Conservation (phyloP, 2,888 invertebrate genomes). For the Nowickia ferox region DNA sequence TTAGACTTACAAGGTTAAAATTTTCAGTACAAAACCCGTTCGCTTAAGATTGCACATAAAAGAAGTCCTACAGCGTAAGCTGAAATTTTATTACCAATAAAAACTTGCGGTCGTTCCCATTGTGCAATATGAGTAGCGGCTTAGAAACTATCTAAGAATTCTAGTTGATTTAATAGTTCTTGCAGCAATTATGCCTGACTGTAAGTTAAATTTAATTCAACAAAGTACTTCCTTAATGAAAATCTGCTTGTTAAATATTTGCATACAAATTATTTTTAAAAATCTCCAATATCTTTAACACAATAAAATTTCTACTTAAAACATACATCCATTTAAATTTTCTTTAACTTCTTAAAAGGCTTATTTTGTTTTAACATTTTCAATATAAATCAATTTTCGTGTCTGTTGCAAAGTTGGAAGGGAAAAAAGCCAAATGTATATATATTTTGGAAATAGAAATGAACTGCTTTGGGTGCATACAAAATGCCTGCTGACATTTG, state of each 20-base stretch:
- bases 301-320: conserved; percentile 12
- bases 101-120: too few relatives aligned
- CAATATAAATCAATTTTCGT: conserved; percentile 74
- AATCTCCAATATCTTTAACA: background rate
- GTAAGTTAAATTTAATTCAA: background rate
- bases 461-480: conserved; percentile 65
- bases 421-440: conserved; percentile 39
- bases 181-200: too few relatives aligned
- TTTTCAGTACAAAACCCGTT: too few relatives aligned
- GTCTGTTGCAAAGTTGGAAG: conserved; percentile 45
- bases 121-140: too few relatives aligned
- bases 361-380: conserved; percentile 66
- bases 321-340: conserved; percentile 43
- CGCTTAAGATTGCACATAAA: too few relatives aligned
- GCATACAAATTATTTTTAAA: background rate
- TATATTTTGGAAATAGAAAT: conserved; percentile 51
- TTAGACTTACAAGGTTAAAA: too few relatives aligned
- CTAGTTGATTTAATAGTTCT: too few relatives aligned
- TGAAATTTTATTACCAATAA: too few relatives aligned
- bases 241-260: too few relatives aligned
- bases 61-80: too few relatives aligned
- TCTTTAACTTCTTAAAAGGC: conserved; percentile 57
- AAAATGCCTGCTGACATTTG: conserved; percentile 71
- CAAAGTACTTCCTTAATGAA: background rate
- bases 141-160: too few relatives aligned